Percentiles rank a stretch among this genome's conserved stretches.
These are phyloP conservation scores for Hirtodrosophila trivittata DNA, from an alignment of 2,888 invertebrate genomes.

Conservation along the genomic window DNA sequence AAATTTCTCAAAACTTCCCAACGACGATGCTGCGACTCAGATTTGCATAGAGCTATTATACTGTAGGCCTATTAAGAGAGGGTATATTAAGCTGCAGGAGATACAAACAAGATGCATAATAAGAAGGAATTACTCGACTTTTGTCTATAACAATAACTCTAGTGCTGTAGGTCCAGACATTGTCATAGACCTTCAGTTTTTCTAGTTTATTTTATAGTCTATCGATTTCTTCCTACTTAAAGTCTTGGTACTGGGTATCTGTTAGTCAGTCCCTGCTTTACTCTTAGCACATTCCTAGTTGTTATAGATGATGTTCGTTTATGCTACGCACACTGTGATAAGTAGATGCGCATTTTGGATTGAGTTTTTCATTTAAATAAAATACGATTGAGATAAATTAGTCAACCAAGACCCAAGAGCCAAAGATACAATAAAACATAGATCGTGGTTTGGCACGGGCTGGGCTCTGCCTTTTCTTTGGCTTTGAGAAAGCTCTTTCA, in stretches of 20 bases:
- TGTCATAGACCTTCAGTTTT: too few relatives aligned
- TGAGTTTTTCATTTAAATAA: slow-evolving; percentile 71
- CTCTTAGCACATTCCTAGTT: not conserved
- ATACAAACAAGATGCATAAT: too few relatives aligned
- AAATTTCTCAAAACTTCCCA: slow-evolving; percentile 50
- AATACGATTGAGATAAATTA: slow-evolving; percentile 74
- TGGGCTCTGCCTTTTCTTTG: slow-evolving; percentile 45
- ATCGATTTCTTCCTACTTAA: too few relatives aligned
- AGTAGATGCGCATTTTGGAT: slow-evolving; percentile 41
- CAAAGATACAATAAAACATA: slow-evolving; percentile 4
- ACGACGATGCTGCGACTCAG: slow-evolving; percentile 12
- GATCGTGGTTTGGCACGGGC: slow-evolving; percentile 1
- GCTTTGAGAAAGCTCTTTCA: slow-evolving; percentile 63
- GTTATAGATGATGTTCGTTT: slow-evolving; percentile 23
- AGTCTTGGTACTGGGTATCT: not conserved
- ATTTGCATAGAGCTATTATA: not conserved
- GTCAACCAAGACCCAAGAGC: slow-evolving; percentile 20
- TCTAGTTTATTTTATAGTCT: too few relatives aligned
- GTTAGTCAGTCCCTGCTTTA: not conserved
- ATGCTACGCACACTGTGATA: slow-evolving; percentile 38
- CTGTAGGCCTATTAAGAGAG: too few relatives aligned
- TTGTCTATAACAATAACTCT: too few relatives aligned
- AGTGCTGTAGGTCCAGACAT: too few relatives aligned
- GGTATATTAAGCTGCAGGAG: too few relatives aligned
- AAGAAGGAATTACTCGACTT: too few relatives aligned